phyloP scores from a whole-genome alignment of 2,888 invertebrate genomes.

The Andrena camellia region DNA sequence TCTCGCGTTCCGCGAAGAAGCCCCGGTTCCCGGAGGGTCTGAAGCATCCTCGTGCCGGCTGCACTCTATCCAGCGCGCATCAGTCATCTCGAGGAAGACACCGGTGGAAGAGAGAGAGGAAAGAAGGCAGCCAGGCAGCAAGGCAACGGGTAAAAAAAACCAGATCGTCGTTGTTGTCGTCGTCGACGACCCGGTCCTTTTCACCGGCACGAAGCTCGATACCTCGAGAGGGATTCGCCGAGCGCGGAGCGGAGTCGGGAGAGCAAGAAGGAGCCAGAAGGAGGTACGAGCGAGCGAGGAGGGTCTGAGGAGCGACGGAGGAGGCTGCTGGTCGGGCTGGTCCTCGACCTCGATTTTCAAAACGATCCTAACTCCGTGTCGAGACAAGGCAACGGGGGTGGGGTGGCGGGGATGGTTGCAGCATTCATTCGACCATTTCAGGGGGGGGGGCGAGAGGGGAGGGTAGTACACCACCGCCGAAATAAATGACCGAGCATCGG shows the following conservation, averaged over 20 bases:
- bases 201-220: slow-evolving; percentile 58
- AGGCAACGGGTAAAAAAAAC: slow-evolving; percentile 22
- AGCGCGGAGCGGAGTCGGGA: slow-evolving; percentile 52
- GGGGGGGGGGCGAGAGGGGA: not conserved
- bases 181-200: slow-evolving; percentile 49
- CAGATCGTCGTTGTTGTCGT: slow-evolving; percentile 51
- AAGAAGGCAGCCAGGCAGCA: not conserved
- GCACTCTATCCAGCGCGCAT: slow-evolving; percentile 8
- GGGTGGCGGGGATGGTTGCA: slow-evolving; percentile 31
- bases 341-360: slow-evolving; percentile 76
- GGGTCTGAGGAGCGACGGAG: slow-evolving; percentile 37
- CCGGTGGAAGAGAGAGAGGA: not conserved
- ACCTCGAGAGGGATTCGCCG: slow-evolving; percentile 66
- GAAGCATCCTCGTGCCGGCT: slow-evolving; percentile 31
- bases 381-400: slow-evolving; percentile 64
- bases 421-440: slow-evolving; percentile 72
- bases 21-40: slow-evolving; percentile 21
- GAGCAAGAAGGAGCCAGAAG: slow-evolving; percentile 59
- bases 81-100: slow-evolving; percentile 22
- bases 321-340: slow-evolving; percentile 54
- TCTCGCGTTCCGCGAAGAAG: slow-evolving; percentile 8
- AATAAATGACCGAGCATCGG: slow-evolving; percentile 79
- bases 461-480: slow-evolving; percentile 70
- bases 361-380: slow-evolving; percentile 69
- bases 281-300: slow-evolving; percentile 6